Conservation (phyloP, 2,888 invertebrate genomes). For the Cyrtodaria siliqua region DNA sequence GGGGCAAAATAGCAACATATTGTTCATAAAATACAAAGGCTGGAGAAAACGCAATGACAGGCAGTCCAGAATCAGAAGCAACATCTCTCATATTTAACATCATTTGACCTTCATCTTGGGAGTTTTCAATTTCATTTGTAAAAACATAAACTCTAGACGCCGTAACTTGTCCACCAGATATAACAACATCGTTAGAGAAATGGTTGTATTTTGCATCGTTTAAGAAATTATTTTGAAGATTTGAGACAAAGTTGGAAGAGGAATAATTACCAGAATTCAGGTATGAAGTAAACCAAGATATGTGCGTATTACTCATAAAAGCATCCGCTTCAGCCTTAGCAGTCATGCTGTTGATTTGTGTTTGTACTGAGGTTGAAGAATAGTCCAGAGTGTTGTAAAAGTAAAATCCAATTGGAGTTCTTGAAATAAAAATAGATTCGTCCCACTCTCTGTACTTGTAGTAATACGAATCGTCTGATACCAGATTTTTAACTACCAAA, state of each 20-base stretch:
- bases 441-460: slow-evolving; percentile 52
- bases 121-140: slow-evolving; percentile 95
- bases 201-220: neutral
- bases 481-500: slow-evolving; percentile 67
- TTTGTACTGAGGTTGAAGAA: neutral
- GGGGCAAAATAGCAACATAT: slow-evolving; percentile 75
- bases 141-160: slow-evolving; percentile 92
- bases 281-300: slow-evolving; percentile 8
- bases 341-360: neutral
- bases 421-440: slow-evolving; percentile 50
- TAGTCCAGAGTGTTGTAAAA: slow-evolving; percentile 1
- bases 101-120: slow-evolving; percentile 84
- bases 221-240: slow-evolving; percentile 15
- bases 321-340: neutral
- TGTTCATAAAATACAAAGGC: slow-evolving; percentile 80
- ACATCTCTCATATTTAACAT: slow-evolving; percentile 75
- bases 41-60: slow-evolving; percentile 71
- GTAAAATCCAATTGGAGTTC: slow-evolving; percentile 2
- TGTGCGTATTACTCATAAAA: neutral
- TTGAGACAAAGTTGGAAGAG: neutral
- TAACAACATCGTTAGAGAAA: slow-evolving; percentile 48
- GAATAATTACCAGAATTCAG: neutral
- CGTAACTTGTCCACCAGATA: slow-evolving; percentile 18
- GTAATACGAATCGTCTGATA: slow-evolving; percentile 70
- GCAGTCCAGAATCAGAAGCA: slow-evolving; percentile 61